Evolutionary conservation across 2,888 invertebrate genomes (phyloP), one percentile per base, ranked within the genome.

Genomic region (Sesamia inferens): DNA sequence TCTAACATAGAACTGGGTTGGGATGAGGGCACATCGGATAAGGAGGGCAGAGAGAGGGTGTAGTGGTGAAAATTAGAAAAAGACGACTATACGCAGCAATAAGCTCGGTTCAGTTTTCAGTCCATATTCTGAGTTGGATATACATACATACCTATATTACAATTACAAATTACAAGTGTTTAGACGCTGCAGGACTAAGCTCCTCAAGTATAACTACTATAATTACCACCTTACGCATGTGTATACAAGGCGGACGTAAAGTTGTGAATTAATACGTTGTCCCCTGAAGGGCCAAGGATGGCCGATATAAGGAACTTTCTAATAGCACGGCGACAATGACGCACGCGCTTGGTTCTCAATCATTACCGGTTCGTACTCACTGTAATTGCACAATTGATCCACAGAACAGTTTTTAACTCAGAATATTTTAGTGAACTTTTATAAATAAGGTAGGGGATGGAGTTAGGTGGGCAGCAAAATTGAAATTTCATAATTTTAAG

Each of bases 241-340:
- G 16, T 16, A 16, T 22, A 13, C 5, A n/a, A n/a, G n/a, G n/a
- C 63, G 68, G 39, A 63, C 8, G 8, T 19, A 51, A 48, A 14
- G 0, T 22, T 14, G 19, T 44, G 24, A 5, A 69, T 68, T 14
- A 11, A 55, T 22, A 31, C 58, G 58, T 59, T 57, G n/a, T 16
- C n/a, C 58, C 24, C 22, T 39, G 10, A 66, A 51, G 8, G 39
- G 39, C 13, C 22, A 48, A 22, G 48, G 42, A 42, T 6, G 13
- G 2, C 39, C 13, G 59, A 14, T 19, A 19, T 19, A 14, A 8
- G 64, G 39, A 22, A 65, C 65, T 65, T 66, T 69, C 39, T 39
- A 61, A 39, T n/a, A 61, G n/a, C 61, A n/a, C 39, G n/a, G 4
- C 19, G 16, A 48, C n/a, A 31, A n/a, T 63, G 68, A 61, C 68